Evolutionary conservation across 2,888 invertebrate species (phyloP).

Genomic region (Acanthococcus lagerstroemiae): DNA sequence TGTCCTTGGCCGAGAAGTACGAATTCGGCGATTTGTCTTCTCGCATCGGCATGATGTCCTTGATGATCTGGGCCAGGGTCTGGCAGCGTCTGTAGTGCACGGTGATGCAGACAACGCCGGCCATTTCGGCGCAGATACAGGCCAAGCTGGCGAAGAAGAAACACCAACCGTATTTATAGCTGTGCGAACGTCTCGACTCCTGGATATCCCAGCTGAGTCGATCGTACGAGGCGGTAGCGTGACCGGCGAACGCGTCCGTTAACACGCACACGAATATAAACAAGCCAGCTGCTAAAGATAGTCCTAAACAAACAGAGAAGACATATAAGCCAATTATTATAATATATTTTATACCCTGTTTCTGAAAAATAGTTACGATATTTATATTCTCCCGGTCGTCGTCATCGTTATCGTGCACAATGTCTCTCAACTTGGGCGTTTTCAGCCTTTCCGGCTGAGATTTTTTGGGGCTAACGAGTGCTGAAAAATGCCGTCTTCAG

Average conservation of each 20-base stretch:
- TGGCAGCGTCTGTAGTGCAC: constrained; percentile 18
- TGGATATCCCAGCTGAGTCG: not conserved
- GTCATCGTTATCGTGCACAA: no score
- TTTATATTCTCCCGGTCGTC: no score
- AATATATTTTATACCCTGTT: not conserved
- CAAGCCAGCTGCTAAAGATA: constrained; percentile 51
- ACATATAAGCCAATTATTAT: not conserved
- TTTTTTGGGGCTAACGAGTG: no score
- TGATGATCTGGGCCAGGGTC: constrained; percentile 8
- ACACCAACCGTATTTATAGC: constrained; percentile 53
- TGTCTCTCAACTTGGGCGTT: no score
- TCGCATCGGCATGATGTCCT: constrained; percentile 1
- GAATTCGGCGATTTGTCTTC: constrained; percentile 8
- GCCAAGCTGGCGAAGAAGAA: constrained; percentile 52
- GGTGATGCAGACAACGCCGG: constrained; percentile 34
- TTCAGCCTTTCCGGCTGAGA: no score
- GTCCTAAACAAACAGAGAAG: constrained; percentile 44
- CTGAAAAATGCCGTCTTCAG: no score
- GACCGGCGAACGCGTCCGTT: constrained; percentile 49
- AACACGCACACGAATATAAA: constrained; percentile 52
- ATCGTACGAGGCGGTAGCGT: not conserved
- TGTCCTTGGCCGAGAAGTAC: constrained; percentile 4
- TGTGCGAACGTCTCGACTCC: constrained; percentile 41
- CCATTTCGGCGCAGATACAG: constrained; percentile 42
- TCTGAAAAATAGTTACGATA: no score